Evolutionary conservation across 2,888 invertebrate species (phyloP).

Genomic region (Geotrupes spiniger): DNA sequence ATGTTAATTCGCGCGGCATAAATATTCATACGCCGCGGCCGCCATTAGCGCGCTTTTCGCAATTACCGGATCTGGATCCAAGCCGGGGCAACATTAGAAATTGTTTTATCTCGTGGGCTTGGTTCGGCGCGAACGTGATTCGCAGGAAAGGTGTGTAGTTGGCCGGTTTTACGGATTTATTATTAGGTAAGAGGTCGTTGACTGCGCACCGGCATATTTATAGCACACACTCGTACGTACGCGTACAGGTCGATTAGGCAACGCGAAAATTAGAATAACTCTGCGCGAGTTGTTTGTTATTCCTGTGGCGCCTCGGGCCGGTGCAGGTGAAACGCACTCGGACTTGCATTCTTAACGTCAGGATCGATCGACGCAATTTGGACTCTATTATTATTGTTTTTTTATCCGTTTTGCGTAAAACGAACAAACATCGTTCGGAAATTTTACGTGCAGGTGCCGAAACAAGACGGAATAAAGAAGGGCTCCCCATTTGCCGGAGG

Average conservation of each 20-base stretch:
- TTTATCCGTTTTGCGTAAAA: no score
- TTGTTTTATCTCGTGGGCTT: no score
- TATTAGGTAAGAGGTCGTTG: constrained; percentile 33
- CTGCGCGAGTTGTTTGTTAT: constrained; percentile 27
- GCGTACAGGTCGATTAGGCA: constrained; percentile 27
- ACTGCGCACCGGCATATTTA: constrained; percentile 29
- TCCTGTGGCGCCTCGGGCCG: constrained; percentile 21
- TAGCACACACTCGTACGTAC: constrained; percentile 19
- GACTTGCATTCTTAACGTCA: constrained; percentile 13
- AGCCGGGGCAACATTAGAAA: no score
- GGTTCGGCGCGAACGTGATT: neutral
- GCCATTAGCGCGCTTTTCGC: no score
- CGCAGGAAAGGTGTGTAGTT: constrained; percentile 17
- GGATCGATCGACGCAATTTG: constrained; percentile 3
- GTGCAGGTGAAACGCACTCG: constrained; percentile 26
- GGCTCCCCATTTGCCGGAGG: no score
- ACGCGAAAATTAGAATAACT: constrained; percentile 32
- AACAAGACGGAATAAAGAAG: no score
- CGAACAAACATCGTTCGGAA: no score
- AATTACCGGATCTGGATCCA: no score
- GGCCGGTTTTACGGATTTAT: constrained; percentile 9
- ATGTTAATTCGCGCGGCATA: no score
- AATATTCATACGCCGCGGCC: no score
- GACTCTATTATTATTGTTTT: no score
- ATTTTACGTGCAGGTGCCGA: no score